A percentile compares a stretch with the other conserved stretches of the same genome.
Evolutionary conservation across 2,113 vertebrate species (phyloP).

Genomic region (Pyrgilauda ruficollis): DNA sequence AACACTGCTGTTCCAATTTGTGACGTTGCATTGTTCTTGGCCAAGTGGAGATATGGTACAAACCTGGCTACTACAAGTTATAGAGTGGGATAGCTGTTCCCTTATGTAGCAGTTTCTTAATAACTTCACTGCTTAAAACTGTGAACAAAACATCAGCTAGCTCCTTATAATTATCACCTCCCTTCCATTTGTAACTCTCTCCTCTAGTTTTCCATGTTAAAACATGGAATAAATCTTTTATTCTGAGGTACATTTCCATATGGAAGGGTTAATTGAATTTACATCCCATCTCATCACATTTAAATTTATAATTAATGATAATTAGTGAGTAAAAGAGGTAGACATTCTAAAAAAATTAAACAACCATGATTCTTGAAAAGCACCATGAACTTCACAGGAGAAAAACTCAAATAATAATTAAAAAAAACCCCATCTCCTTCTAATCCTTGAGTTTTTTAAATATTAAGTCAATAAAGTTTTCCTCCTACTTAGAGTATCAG

Average conservation of each 20-base stretch:
- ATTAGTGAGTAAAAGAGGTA: not conserved
- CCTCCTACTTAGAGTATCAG: not conserved
- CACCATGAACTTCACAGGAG: not conserved
- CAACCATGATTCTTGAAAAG: not conserved
- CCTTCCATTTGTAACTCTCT: not conserved
- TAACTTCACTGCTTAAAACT: not conserved
- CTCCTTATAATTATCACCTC: not conserved
- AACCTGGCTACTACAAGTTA: not conserved
- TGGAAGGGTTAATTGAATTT: not conserved
- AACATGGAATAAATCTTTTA: not conserved
- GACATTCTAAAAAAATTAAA: not conserved
- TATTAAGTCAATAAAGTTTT: not conserved
- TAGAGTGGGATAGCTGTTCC: not conserved
- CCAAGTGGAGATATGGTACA: not conserved
- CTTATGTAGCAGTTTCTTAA: not conserved
- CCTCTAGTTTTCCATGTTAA: not conserved
- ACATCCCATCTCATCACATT: not conserved
- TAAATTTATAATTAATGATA: not conserved
- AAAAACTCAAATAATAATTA: not conserved
- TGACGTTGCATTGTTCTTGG: not conserved
- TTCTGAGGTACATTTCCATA: not conserved
- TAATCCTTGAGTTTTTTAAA: not conserved
- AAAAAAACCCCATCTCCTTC: not conserved
- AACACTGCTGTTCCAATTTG: not conserved
- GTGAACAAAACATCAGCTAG: not conserved